Conservation (phyloP, 2,888 invertebrate genomes). For the Athalia rosae region DNA sequence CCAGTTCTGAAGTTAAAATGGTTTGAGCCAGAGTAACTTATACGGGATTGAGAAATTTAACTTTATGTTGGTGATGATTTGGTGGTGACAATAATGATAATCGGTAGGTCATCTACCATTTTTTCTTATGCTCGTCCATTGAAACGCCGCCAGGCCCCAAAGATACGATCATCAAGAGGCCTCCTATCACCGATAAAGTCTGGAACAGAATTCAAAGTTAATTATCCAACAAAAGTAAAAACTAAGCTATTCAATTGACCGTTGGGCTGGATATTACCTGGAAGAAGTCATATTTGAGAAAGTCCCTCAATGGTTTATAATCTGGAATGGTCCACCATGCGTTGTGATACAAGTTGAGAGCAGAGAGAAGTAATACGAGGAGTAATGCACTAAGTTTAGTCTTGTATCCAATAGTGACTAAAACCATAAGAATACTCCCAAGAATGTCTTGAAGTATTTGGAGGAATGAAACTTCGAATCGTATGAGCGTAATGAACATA, state of each 20-base stretch:
- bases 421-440: constrained; percentile 94
- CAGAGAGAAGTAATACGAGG: constrained; percentile 90
- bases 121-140: constrained; percentile 99
- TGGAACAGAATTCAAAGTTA: constrained; percentile 72
- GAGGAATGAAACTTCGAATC: constrained; percentile 93
- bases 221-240: constrained; percentile 11
- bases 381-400: constrained; percentile 98
- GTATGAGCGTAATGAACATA: constrained; percentile 98
- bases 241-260: background rate
- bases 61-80: constrained; percentile 26
- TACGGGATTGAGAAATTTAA: background rate
- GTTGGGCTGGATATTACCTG: constrained; percentile 80
- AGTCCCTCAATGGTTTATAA: constrained; percentile 97
- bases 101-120: constrained; percentile 82
- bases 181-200: constrained; percentile 99
- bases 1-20: constrained; percentile 26
- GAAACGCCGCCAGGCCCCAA: constrained; percentile 99
- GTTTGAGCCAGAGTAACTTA: constrained; percentile 26
- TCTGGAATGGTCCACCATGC: constrained; percentile 98
- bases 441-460: constrained; percentile 95
- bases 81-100: constrained; percentile 35
- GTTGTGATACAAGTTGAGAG: constrained; percentile 97
- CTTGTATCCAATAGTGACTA: constrained; percentile 98
- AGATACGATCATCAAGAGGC: constrained; percentile 97
- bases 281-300: constrained; percentile 99